A percentile compares a stretch with the other conserved stretches of the same genome.
phyloP scores from a whole-genome alignment of 2,888 invertebrate species.

The Drosophila diplacantha region DNA sequence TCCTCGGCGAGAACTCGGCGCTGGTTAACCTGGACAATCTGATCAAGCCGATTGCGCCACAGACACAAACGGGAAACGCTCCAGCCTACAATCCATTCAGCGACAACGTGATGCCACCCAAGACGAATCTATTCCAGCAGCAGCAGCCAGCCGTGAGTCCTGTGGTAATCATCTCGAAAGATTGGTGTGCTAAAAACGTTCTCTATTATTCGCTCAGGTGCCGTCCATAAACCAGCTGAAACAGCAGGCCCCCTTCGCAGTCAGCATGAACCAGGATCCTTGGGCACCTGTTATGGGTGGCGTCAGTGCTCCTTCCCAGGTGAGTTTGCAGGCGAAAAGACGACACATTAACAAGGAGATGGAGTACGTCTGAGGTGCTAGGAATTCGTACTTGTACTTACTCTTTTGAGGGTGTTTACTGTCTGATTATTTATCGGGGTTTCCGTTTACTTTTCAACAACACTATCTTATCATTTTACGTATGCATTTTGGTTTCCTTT shows the following conservation, averaged over 20 bases:
- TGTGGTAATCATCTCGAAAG: accelerated
- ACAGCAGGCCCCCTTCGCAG: constrained; percentile 78
- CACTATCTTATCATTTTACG: constrained; percentile 30
- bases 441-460: constrained; percentile 21
- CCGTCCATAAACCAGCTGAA: constrained; percentile 79
- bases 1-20: constrained; percentile 97
- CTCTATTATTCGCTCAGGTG: constrained; percentile 61
- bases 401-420: constrained; percentile 26
- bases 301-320: constrained; percentile 74
- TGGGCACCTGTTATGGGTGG: constrained; percentile 77
- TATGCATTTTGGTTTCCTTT: constrained; percentile 38
- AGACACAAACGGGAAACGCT: constrained; percentile 69
- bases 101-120: constrained; percentile 77
- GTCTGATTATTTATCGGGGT: constrained; percentile 24
- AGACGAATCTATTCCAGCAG: constrained; percentile 81
- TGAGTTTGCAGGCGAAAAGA: constrained; percentile 51
- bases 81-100: constrained; percentile 78
- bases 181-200: neutral
- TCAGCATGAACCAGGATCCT: constrained; percentile 78
- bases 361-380: constrained; percentile 27
- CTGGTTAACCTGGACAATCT: constrained; percentile 98
- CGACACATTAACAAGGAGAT: constrained; percentile 1
- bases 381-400: constrained; percentile 28
- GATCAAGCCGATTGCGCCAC: constrained; percentile 81
- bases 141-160: constrained; percentile 77